Percentiles rank a stretch among this genome's conserved stretches.
Conservation (phyloP, 2,888 invertebrate species). For the Diarsia mendica region DNA sequence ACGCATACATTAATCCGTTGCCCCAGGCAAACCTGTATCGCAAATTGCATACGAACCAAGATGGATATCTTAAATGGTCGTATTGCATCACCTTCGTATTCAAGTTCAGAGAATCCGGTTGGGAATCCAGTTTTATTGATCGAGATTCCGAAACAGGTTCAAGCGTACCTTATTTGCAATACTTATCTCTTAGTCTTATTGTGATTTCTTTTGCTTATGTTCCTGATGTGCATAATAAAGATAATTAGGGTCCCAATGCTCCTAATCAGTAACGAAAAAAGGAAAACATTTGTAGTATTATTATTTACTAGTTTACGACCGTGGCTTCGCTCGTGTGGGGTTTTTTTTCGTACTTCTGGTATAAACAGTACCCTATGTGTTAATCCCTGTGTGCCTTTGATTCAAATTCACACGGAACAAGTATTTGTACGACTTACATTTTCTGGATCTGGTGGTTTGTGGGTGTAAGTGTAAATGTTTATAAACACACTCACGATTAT, state of each 20-base stretch:
- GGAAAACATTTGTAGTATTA: not conserved
- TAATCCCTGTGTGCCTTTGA: not conserved
- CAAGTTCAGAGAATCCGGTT: constrained; percentile 10
- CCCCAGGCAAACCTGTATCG: not conserved
- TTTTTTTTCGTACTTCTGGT: not conserved
- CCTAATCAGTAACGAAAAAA: not conserved
- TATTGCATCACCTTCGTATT: not conserved
- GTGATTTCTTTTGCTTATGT: not conserved
- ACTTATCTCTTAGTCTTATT: not conserved
- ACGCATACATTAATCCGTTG: not conserved
- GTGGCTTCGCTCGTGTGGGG: not conserved
- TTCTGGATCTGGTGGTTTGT: no score
- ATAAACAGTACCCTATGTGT: not conserved
- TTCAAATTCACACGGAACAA: not conserved
- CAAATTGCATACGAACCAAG: not conserved
- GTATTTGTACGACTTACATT: no score
- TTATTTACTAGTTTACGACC: not conserved
- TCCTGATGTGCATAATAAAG: not conserved
- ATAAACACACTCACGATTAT: no score
- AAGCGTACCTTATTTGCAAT: not conserved
- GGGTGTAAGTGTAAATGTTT: no score
- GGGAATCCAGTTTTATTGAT: not conserved
- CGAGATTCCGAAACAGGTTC: not conserved
- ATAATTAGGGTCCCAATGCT: not conserved
- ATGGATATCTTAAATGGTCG: not conserved